Percentiles rank a stretch among this genome's conserved stretches.
Conservation (phyloP, 2,797 vertebrate genomes). For the Lerista edwardsae region DNA sequence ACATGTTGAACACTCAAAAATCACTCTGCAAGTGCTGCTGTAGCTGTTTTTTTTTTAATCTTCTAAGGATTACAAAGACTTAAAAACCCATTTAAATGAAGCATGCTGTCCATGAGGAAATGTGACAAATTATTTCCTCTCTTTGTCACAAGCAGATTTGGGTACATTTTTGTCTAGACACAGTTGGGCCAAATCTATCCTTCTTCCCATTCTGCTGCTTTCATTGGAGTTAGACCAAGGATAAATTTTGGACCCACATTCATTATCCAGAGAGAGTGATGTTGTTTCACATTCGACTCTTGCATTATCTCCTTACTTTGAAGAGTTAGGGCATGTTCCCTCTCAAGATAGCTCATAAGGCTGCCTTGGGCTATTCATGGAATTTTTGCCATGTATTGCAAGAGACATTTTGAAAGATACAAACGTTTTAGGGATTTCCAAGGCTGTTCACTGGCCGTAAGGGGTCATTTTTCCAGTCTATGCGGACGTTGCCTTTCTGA, state of each 20-base stretch:
- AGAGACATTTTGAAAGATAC: neutral
- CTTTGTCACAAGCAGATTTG: conserved; percentile 8
- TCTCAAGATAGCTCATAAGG: neutral
- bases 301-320: conserved; percentile 8
- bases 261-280: conserved; percentile 7
- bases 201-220: conserved; percentile 5
- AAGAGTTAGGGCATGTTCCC: neutral
- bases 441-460: neutral
- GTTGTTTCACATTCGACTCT: neutral
- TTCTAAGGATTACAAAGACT: conserved; percentile 4
- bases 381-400: neutral
- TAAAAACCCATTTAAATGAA: neutral
- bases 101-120: conserved; percentile 2
- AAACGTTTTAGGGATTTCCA: neutral
- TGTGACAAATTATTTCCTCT: conserved; percentile 14
- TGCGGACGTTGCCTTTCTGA: neutral
- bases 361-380: neutral
- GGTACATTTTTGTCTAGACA: conserved; percentile 27
- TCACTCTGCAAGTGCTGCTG: neutral
- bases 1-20: neutral
- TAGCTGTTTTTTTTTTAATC: neutral
- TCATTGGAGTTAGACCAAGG: conserved; percentile 28
- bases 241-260: conserved; percentile 3
- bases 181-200: neutral
- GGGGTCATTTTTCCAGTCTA: neutral